Percentiles rank a stretch among this genome's conserved stretches.
Conservation (phyloP, 1,140 invertebrate genomes). For the Lordiphosa stackelbergi region DNA sequence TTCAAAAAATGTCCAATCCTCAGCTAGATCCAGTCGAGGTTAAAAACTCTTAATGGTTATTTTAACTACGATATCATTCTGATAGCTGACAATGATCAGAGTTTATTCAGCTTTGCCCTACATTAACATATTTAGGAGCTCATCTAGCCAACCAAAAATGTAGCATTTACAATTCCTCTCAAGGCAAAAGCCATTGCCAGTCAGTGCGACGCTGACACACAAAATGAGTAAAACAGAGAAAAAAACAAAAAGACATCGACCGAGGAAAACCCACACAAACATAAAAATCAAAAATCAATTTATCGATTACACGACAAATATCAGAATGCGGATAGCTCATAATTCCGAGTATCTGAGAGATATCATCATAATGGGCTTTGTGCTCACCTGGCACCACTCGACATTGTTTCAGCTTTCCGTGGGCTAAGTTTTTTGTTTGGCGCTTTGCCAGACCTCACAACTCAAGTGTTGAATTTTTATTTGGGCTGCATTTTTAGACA, state of each 20-base stretch:
- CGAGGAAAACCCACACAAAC: constrained; percentile 29
- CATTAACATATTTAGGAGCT: too few relatives aligned
- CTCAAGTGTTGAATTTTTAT: constrained; percentile 3
- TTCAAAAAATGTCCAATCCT: too few relatives aligned
- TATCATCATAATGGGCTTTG: constrained; percentile 11
- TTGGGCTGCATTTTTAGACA: constrained; percentile 11
- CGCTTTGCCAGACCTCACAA: too few relatives aligned
- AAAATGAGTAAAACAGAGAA: constrained; percentile 20
- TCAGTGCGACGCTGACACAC: constrained; percentile 53
- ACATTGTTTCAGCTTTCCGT: constrained; percentile 26
- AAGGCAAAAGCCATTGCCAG: constrained; percentile 24
- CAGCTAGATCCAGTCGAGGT: too few relatives aligned
- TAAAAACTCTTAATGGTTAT: too few relatives aligned
- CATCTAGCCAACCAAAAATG: too few relatives aligned
- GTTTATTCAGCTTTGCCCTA: too few relatives aligned
- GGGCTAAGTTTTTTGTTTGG: too few relatives aligned
- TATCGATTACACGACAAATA: constrained; percentile 66
- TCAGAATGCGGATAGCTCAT: constrained; percentile 35
- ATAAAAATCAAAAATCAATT: constrained; percentile 71
- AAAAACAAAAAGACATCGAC: constrained; percentile 13
- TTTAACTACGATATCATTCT: too few relatives aligned
- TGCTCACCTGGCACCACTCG: constrained; percentile 56
- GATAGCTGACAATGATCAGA: too few relatives aligned
- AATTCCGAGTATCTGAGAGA: constrained; percentile 23
- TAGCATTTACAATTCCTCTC: too few relatives aligned